phyloP scores from a whole-genome alignment of 2,888 invertebrate species.

The Willowsia nigromaculata region DNA sequence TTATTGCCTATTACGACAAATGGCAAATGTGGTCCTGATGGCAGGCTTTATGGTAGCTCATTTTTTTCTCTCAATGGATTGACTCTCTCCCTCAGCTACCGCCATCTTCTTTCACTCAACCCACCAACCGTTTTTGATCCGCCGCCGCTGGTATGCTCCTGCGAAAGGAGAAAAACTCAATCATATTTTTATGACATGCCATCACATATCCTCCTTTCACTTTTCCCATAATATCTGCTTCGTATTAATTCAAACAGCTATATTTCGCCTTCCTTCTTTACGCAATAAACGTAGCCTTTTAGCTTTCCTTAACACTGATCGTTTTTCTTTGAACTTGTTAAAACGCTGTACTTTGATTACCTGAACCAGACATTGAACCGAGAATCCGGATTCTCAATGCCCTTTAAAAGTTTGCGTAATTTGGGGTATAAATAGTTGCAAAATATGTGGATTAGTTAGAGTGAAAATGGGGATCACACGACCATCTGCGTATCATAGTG shows the following conservation, averaged over 20 bases:
- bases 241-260: not conserved
- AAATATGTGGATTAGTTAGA: too few species aligned
- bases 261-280: not conserved
- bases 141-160: not conserved
- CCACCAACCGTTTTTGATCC: not conserved
- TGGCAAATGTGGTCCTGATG: slow-evolving; percentile 4
- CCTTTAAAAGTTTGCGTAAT: too few species aligned
- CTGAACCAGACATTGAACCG: too few species aligned
- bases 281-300: too few species aligned
- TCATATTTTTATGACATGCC: slow-evolving; percentile 47
- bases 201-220: not conserved
- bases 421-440: too few species aligned
- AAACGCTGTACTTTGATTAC: too few species aligned
- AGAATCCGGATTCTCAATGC: too few species aligned
- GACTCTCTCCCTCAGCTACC: slow-evolving; percentile 1
- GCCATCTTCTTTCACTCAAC: not conserved
- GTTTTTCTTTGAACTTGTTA: too few species aligned
- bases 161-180: slow-evolving; percentile 11
- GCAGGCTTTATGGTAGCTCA: not conserved
- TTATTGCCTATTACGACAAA: slow-evolving; percentile 32
- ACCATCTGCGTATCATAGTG: too few species aligned
- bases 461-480: too few species aligned
- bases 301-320: too few species aligned
- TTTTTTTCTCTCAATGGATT: not conserved
- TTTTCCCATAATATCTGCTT: not conserved